These are phyloP conservation scores for Delia radicum DNA, from an alignment of 1,140 invertebrate species.

Conservation along the genomic window DNA sequence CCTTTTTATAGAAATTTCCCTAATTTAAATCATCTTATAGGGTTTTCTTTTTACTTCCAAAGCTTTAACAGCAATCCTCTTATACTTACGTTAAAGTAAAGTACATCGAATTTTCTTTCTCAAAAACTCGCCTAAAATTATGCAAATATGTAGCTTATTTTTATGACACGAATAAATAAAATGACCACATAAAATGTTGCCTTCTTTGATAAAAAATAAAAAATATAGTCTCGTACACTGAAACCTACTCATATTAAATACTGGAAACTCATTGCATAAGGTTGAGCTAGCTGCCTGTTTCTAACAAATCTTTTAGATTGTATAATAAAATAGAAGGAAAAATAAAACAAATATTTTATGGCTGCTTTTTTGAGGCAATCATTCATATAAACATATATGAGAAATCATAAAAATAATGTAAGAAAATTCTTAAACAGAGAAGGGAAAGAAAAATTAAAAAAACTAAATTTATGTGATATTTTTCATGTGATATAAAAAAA, in stretches of 20 bases:
- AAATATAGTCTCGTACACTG: too few species aligned
- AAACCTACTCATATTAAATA: too few species aligned
- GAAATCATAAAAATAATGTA: neutral
- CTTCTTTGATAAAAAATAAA: neutral
- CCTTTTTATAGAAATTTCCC: too few species aligned
- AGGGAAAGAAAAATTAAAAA: neutral
- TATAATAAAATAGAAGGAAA: neutral
- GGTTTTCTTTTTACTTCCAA: too few species aligned
- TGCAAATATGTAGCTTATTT: neutral
- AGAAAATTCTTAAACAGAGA: neutral
- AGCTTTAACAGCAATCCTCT: neutral
- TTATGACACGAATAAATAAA: slow-evolving; percentile 2
- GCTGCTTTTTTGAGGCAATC: neutral
- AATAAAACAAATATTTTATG: neutral
- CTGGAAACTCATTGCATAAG: too few species aligned
- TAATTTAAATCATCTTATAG: too few species aligned
- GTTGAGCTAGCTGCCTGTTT: neutral
- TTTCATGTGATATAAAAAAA: too few species aligned
- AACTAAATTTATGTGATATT: too few species aligned
- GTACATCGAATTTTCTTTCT: neutral
- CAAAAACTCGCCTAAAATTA: neutral
- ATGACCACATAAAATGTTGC: neutral
- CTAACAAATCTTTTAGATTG: neutral
- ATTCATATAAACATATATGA: neutral
- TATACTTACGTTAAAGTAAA: neutral